Base-by-base conservation (phyloP, 2,888 invertebrate species). In the Drosophila ezoana region DNA sequence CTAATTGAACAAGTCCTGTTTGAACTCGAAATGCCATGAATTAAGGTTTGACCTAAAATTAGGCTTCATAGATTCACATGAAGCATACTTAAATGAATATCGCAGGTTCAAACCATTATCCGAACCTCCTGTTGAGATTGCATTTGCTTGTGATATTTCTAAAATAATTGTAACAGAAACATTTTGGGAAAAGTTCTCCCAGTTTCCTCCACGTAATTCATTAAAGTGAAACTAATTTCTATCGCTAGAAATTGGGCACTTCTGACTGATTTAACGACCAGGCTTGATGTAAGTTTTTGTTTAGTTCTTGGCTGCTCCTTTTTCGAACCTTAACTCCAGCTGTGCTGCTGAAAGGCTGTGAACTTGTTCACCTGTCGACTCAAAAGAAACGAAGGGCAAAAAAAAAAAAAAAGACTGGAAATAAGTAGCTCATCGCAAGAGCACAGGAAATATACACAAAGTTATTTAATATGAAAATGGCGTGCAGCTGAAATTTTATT, bases 381-480 rank as follows among this genome's bases (percentile, higher is more conserved):
- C 62, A 68, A 76, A 86, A 69, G 72, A 62, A 48, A 59, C 56
- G 11, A 37, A 49, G 41, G 33, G 13, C 14, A 59, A 38, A 44
- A 32, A 18, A 49, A 43, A 16, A 28, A 61, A 40, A 33, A 41
- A 38, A 58, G 47, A 52, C 66, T 35, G 56, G 60, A 43, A 78
- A 57, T 47, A 72, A 61, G 67, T 66, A 41, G 62, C 54, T 72
- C 71, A 47, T 60, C 56, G 72, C 57, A 75, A 62, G 64, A 75
- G 60, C 67, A 75, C 67, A 64, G 83, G 60, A 86, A 77, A 79
- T 81, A 76, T 81, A 85, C 71, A 87, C 69, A 89, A 88, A 86
- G 68, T 89, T 83, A 82, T 84, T 84, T 84, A 89, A 84, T 84
- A 89, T 88, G 84, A 84, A 84, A 89, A 84, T 84, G 74, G 84